Base-by-base conservation (phyloP, 2,113 vertebrate genomes). In the Phasianus colchicus region DNA sequence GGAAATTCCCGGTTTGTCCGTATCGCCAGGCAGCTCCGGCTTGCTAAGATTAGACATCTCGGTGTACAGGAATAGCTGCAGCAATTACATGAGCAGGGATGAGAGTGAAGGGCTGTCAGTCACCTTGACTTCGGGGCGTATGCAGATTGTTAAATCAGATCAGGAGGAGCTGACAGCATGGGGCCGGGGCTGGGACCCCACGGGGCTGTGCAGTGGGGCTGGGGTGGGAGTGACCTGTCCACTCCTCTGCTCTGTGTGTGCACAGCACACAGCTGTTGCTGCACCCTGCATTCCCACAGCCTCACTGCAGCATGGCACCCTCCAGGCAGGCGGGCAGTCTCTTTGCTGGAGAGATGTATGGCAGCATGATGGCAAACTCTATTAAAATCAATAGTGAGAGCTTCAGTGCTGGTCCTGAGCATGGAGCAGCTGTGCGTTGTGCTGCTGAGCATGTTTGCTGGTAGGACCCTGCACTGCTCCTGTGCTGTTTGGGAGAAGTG, bases 1-100 rank as follows among this genome's bases (percentile, higher is more conserved):
- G 89, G 93, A 92, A 96, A 91, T 95, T 94, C 94, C 88, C 3
- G 1, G 61, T 78, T 57, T 69, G 82, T 88, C 87, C 82, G 8
- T 74, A 8, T 83, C 71, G n/a, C 63, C 7, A 6, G 83, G 85
- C 81, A 74, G 89, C 75, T 83, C 89, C 17, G 76, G 17, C 89
- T 91, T 80, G 73, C 94, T 95, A 94, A 94, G 91, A 92, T 97
- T 95, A 96, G 93, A 83, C 61, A 58, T 78, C 71, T 86, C 29
- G 2, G 5, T 9, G 76, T 72, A 83, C 94, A 57, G 71, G 96
- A 95, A 97, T 95, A 97, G 93, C 89, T 96, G 89, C 93, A 88
- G 95, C 91, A 91, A 89, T 95, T 92, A 95, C 82, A 88, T 72
- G 80, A 95, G 89, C 27, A 70, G 91, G 87, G 64, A 43, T 73